phyloP scores from a whole-genome alignment of 2,797 vertebrate species.

The Myripristis murdjan region DNA sequence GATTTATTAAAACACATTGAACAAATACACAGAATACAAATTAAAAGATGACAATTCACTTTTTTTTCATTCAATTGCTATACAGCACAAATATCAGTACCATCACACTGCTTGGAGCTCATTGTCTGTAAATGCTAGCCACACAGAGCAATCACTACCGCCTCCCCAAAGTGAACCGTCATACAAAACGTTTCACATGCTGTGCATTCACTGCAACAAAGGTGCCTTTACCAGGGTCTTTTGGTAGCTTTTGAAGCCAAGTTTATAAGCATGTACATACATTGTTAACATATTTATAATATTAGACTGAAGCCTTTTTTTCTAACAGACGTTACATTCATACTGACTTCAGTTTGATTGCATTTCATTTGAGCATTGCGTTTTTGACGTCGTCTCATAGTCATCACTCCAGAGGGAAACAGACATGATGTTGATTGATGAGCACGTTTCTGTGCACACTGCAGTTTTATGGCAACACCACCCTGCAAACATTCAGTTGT shows the following conservation, averaged over 20 bases:
- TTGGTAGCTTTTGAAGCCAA: slow-evolving; percentile 89
- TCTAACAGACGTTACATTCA: slow-evolving; percentile 87
- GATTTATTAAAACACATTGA: slow-evolving; percentile 99
- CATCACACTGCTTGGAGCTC: slow-evolving; percentile 78
- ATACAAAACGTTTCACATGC: slow-evolving; percentile 79
- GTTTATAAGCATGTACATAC: slow-evolving; percentile 86
- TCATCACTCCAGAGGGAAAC: slow-evolving; percentile 73
- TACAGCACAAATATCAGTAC: slow-evolving; percentile 82
- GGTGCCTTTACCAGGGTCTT: slow-evolving; percentile 84
- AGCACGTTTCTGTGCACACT: slow-evolving; percentile 68
- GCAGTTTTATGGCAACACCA: slow-evolving; percentile 77
- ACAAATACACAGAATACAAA: slow-evolving; percentile 95
- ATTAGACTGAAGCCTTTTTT: slow-evolving; percentile 89
- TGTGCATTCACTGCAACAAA: slow-evolving; percentile 83
- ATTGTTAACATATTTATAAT: slow-evolving; percentile 86
- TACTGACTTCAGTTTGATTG: slow-evolving; percentile 91
- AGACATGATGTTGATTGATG: slow-evolving; percentile 69
- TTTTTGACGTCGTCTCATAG: slow-evolving; percentile 65
- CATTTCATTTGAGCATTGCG: slow-evolving; percentile 81
- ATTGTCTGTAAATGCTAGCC: slow-evolving; percentile 76
- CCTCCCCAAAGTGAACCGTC: slow-evolving; percentile 74
- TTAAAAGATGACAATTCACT: slow-evolving; percentile 87
- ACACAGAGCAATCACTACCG: slow-evolving; percentile 46
- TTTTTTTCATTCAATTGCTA: slow-evolving; percentile 80
- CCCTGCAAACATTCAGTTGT: slow-evolving; percentile 80